These are phyloP conservation scores for Ianthella basta DNA, from an alignment of 37 sponge, comb jelly and placozoan species.

Conservation along the genomic window DNA sequence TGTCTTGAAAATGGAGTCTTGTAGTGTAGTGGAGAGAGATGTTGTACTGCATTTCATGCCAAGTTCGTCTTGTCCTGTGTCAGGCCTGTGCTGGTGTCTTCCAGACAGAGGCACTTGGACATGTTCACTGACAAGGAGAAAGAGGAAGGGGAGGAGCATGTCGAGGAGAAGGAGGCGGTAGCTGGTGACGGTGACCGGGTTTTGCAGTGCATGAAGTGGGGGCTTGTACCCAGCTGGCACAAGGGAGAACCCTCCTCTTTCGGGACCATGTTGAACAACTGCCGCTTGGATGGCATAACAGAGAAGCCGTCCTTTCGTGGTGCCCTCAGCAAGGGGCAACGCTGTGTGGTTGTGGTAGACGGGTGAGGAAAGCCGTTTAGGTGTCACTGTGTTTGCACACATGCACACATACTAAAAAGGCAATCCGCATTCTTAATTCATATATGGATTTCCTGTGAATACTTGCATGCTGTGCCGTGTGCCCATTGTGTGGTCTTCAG, in stretches of 20 bases:
- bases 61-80: too few relatives aligned
- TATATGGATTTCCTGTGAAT: too few relatives aligned
- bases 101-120: conserved; percentile 48
- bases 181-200: conserved; percentile 60
- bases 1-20: too few relatives aligned
- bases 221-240: conserved; percentile 89
- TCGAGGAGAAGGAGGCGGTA: not conserved
- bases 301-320: conserved; percentile 86
- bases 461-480: too few relatives aligned
- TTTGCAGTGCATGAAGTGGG: conserved; percentile 93
- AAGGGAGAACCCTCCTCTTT: conserved; percentile 49
- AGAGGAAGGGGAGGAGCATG: not conserved
- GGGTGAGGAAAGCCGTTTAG: too few relatives aligned
- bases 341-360: conserved; percentile 88
- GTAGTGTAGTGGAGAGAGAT: too few relatives aligned
- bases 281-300: conserved; percentile 76
- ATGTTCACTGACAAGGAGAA: not conserved
- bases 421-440: too few relatives aligned
- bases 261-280: conserved; percentile 77
- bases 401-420: too few relatives aligned
- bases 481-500: too few relatives aligned
- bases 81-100: conserved; percentile 78
- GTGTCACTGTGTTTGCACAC: not conserved
- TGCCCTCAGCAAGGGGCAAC: conserved; percentile 67
- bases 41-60: too few relatives aligned